These are phyloP conservation scores for Lepus timidus DNA, from an alignment of 2,113 vertebrate species.

Conservation along the genomic window DNA sequence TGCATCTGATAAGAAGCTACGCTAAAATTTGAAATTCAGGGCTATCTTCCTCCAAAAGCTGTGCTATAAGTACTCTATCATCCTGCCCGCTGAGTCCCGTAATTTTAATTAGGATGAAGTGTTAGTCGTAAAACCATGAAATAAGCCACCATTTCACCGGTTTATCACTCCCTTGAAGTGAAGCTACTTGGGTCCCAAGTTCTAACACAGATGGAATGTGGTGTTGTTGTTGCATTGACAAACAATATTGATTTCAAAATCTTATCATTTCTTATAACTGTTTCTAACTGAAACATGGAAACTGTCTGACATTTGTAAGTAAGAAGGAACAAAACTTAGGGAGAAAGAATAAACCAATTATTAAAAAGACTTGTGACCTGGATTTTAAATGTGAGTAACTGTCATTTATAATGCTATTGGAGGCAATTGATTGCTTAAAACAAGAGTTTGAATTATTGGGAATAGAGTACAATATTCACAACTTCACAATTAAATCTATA, in stretches of 20 bases:
- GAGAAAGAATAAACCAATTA: background rate
- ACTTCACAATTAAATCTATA: background rate
- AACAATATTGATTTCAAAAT: background rate
- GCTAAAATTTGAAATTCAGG: background rate
- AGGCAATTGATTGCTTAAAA: background rate
- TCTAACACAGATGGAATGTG: background rate
- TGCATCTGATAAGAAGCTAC: background rate
- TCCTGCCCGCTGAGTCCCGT: background rate
- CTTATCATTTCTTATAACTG: background rate
- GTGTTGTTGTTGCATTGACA: background rate
- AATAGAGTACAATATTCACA: background rate
- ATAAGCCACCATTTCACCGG: background rate
- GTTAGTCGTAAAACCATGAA: background rate
- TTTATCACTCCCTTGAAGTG: background rate
- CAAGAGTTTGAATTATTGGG: slow-evolving; percentile 4
- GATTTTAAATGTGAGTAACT: background rate
- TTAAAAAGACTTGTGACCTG: slow-evolving; percentile 1
- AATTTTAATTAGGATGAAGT: background rate
- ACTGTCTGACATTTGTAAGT: background rate
- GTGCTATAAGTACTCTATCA: background rate
- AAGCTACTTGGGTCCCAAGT: background rate
- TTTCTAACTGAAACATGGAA: background rate
- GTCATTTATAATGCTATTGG: background rate
- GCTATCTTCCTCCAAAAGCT: background rate
- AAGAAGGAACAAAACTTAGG: background rate